Conservation (phyloP, 2,888 invertebrate genomes). For the Polyommatus icarus region DNA sequence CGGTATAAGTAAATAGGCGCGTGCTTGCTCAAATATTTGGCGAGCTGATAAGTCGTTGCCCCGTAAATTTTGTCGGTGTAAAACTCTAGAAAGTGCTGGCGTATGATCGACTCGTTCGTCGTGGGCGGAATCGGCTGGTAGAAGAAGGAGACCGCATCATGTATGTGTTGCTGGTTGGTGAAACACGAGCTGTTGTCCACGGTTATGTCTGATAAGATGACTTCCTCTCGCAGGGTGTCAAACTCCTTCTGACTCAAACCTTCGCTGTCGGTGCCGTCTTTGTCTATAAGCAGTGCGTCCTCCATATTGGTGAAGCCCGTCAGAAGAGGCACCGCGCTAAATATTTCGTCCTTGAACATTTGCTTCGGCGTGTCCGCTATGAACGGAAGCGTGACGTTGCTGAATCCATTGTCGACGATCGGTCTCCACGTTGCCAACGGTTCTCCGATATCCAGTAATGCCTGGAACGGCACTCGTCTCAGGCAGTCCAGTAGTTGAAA, state of each 20-base stretch:
- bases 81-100: conserved; percentile 85
- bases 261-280: conserved; percentile 79
- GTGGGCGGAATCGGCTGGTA: conserved; percentile 85
- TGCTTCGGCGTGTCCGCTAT: conserved; percentile 84
- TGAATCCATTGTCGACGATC: conserved; percentile 85
- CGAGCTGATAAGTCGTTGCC: conserved; percentile 85
- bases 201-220: conserved; percentile 82
- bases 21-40: conserved; percentile 82
- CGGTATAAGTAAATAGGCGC: conserved; percentile 85
- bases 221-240: conserved; percentile 82
- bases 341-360: conserved; percentile 81
- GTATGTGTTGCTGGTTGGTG: conserved; percentile 83
- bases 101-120: conserved; percentile 80
- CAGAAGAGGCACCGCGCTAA: conserved; percentile 85
- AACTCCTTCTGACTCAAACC: conserved; percentile 82
- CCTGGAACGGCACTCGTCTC: conserved; percentile 80
- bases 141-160: conserved; percentile 88
- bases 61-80: conserved; percentile 88
- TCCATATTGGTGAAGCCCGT: conserved; percentile 92
- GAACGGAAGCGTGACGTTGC: conserved; percentile 84
- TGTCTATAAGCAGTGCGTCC: conserved; percentile 84
- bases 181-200: conserved; percentile 79
- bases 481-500: conserved; percentile 85
- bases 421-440: conserved; percentile 86
- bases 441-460: conserved; percentile 82